A percentile compares a stretch with the other conserved stretches of the same genome.
phyloP scores from a whole-genome alignment of 2,888 invertebrate genomes.

The Coenonympha arcania region DNA sequence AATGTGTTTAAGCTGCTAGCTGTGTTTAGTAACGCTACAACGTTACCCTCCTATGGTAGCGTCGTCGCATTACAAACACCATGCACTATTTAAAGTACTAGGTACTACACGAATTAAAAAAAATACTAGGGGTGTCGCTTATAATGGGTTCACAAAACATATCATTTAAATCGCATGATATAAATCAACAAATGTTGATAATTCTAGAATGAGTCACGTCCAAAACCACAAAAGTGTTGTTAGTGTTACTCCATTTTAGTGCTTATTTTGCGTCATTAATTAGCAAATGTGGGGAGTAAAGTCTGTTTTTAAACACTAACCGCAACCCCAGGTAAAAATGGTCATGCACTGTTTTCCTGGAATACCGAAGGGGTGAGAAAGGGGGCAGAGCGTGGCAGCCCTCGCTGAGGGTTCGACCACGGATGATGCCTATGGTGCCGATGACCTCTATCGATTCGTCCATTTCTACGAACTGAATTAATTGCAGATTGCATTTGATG shows the following conservation, averaged over 20 bases:
- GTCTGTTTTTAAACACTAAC: conserved; percentile 29
- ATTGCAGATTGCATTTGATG: conserved; percentile 47
- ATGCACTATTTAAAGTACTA: no score
- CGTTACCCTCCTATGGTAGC: no score
- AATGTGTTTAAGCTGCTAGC: not conserved
- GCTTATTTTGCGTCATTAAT: conserved; percentile 13
- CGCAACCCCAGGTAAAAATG: conserved; percentile 48
- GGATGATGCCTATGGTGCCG: conserved; percentile 66
- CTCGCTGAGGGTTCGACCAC: conserved; percentile 62
- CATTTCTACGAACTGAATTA: conserved; percentile 59
- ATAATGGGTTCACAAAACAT: no score
- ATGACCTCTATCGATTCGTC: conserved; percentile 70
- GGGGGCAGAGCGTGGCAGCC: conserved; percentile 60
- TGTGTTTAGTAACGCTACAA: not conserved
- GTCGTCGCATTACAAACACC: no score
- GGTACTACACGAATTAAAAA: no score
- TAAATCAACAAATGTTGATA: not conserved
- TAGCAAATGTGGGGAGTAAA: conserved; percentile 15
- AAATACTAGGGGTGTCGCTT: no score
- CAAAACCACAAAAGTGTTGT: not conserved
- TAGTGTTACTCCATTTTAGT: not conserved
- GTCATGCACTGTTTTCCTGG: conserved; percentile 56
- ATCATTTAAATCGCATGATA: not conserved
- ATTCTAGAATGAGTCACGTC: conserved; percentile 1
- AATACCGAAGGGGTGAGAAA: conserved; percentile 54